Evolutionary conservation across 2,888 invertebrate species (phyloP), one percentile per base, ranked within the genome.

Genomic region (Temnothorax rugatulus): DNA sequence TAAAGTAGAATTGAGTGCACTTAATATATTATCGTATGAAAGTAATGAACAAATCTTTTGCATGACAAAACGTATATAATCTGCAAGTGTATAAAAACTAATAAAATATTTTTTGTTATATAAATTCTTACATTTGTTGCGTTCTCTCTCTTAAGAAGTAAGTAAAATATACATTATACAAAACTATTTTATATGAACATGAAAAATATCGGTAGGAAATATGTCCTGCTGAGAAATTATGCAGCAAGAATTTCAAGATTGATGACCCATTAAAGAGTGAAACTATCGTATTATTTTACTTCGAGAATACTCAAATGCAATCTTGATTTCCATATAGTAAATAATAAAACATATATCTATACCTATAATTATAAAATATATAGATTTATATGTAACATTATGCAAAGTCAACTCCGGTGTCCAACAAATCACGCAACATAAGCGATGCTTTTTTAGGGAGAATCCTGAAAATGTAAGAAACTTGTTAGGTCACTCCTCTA

Each of bases 351-450:
- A 74, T 4, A 11, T 47, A 9, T 61, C n/a, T 47, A 47, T 9
- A 15, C 41, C 4, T 34, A 34, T 34, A 34, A 38, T 38, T 38
- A 15, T 44, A 74, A 9, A 9, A 57, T 15, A 84, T 41, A 63
- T 15, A 84, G 34, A 9, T 75, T 71, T 79, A 57, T 41, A 57
- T 68, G 21, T 50, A 47, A 41, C 50, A 76, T 94, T 90, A 96
- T 82, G 96, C 96, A 94, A 96, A 96, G 94, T 97, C 96, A 52
- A 96, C 96, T 38, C 96, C 96, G 5, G 96, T 96, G 88, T 97
- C 96, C 44, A 97, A 93, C 69, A 96, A 94, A 91, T 97, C 96
- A 87, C 96, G 95, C 61, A 96, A 95, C 93, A 96, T 95, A 25
- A 96, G 95, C 2, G 96, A 96, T 52, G 96, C 96, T 86, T 95